phyloP scores from a whole-genome alignment of 2,797 vertebrate species.

The Pempheris klunzingeri region DNA sequence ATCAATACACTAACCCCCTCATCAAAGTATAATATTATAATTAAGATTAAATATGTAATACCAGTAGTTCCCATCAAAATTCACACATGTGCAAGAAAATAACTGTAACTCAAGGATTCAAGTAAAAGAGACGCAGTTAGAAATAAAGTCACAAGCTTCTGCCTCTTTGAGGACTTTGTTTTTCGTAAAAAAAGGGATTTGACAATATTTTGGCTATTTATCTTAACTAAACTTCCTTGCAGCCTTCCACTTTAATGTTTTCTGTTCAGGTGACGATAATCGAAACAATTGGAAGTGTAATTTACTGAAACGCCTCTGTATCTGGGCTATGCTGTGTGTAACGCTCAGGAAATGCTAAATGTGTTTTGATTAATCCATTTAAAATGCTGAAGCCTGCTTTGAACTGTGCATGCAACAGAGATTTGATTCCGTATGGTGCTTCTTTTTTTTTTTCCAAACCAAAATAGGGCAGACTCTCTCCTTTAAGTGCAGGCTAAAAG shows the following conservation, averaged over 20 bases:
- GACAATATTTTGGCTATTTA: constrained; percentile 35
- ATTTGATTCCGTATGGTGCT: constrained; percentile 64
- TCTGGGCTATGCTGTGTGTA: constrained; percentile 40
- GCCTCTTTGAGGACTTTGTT: constrained; percentile 4
- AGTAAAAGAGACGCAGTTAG: background rate
- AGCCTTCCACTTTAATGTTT: constrained; percentile 35
- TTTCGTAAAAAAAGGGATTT: constrained; percentile 16
- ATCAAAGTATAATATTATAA: constrained; percentile 49
- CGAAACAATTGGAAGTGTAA: constrained; percentile 61
- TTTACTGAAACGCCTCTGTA: constrained; percentile 53
- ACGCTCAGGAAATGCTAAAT: constrained; percentile 59
- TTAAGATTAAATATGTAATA: constrained; percentile 38
- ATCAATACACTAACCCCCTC: constrained; percentile 21
- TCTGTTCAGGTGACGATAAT: constrained; percentile 61
- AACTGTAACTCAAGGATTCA: constrained; percentile 4
- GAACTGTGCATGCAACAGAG: constrained; percentile 60
- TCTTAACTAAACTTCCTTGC: constrained; percentile 23
- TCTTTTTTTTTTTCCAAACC: constrained; percentile 17
- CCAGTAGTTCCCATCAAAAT: constrained; percentile 6
- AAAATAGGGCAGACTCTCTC: constrained; percentile 63
- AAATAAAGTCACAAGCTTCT: background rate
- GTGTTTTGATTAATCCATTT: constrained; percentile 75
- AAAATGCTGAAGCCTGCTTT: constrained; percentile 68
- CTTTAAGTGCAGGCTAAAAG: constrained; percentile 64
- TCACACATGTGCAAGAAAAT: constrained; percentile 15